Conservation (phyloP, 2,113 vertebrate species). For the Scomber colias region DNA sequence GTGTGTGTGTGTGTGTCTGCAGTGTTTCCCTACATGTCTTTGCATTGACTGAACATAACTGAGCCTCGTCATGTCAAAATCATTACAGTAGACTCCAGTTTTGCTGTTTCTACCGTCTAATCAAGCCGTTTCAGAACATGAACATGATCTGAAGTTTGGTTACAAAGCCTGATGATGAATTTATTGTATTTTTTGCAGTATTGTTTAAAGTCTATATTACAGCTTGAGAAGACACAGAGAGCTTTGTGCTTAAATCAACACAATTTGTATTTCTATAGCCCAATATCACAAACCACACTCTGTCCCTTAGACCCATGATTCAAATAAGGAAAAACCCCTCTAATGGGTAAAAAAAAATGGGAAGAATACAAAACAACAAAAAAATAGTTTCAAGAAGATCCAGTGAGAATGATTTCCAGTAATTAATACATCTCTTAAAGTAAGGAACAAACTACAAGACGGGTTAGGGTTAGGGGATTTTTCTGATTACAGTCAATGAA, state of each 20-base stretch:
- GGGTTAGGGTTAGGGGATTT: no score
- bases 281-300: no score
- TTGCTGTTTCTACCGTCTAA: not conserved
- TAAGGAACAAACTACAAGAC: not conserved
- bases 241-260: no score
- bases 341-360: no score
- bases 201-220: not conserved
- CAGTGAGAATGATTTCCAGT: not conserved
- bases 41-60: conserved; percentile 21
- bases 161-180: not conserved
- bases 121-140: not conserved
- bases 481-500: no score
- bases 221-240: not conserved
- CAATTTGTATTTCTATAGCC: no score
- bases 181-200: not conserved
- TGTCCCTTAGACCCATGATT: no score
- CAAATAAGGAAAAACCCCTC: no score
- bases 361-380: no score
- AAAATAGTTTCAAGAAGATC: not conserved
- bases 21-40: not conserved
- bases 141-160: not conserved
- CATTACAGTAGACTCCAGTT: not conserved
- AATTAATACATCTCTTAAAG: not conserved
- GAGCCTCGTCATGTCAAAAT: not conserved
- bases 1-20: conserved; percentile 7